Conservation (phyloP, 2,797 vertebrate genomes). For the Lepilemur septentrionalis region DNA sequence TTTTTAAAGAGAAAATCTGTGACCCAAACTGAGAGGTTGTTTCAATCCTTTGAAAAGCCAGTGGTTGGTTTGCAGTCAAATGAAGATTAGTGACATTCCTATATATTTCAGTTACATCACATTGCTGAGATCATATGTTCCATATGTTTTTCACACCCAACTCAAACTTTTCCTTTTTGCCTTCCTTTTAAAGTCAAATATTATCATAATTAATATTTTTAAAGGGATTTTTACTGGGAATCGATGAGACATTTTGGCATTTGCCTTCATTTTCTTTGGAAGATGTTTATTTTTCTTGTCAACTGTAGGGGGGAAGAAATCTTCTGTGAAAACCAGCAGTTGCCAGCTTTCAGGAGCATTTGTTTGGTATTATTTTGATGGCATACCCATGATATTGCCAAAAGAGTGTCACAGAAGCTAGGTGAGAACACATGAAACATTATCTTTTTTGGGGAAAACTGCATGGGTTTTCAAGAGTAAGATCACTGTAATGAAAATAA, state of each 20-base stretch:
- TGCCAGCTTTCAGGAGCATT: slow-evolving; percentile 47
- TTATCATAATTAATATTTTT: slow-evolving; percentile 72
- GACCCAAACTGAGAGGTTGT: slow-evolving; percentile 32
- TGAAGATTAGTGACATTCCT: slow-evolving; percentile 2
- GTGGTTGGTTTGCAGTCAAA: slow-evolving; percentile 1
- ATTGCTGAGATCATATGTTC: slow-evolving; percentile 27
- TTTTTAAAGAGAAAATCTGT: slow-evolving; percentile 50
- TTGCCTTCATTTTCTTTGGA: slow-evolving; percentile 75
- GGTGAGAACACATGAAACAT: neutral
- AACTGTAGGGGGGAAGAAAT: slow-evolving; percentile 61
- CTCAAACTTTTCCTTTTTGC: slow-evolving; percentile 48
- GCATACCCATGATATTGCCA: neutral
- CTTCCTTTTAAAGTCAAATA: slow-evolving; percentile 66
- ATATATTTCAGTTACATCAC: slow-evolving; percentile 4
- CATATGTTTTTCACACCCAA: neutral
- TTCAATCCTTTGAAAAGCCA: slow-evolving; percentile 25
- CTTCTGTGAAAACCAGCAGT: slow-evolving; percentile 61
- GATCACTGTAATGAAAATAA: neutral
- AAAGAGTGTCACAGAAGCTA: slow-evolving; percentile 3
- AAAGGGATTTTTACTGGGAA: slow-evolving; percentile 63
- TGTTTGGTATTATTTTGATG: slow-evolving; percentile 61
- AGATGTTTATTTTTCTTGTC: slow-evolving; percentile 77
- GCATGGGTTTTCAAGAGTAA: neutral
- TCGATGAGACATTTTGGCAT: slow-evolving; percentile 69
- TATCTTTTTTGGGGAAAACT: neutral